Conservation (phyloP, 2,113 vertebrate genomes). For the Neodontobutis hainanensis region DNA sequence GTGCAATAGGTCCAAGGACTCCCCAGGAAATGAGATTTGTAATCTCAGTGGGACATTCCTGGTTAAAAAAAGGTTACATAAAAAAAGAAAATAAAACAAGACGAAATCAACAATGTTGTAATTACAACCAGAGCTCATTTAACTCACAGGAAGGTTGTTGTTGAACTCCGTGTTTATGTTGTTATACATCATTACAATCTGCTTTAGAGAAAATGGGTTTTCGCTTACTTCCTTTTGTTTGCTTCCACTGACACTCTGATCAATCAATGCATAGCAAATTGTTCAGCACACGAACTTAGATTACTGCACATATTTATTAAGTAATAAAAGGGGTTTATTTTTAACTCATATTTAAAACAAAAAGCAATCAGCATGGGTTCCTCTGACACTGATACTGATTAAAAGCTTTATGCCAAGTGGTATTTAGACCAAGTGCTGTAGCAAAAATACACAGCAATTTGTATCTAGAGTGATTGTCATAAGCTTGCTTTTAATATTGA, state of each 20-base stretch:
- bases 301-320: neutral
- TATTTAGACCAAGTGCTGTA: conserved; percentile 34
- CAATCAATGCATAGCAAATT: conserved; percentile 31
- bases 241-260: neutral
- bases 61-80: too few relatives aligned
- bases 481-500: conserved; percentile 51
- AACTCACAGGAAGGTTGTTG: conserved; percentile 49
- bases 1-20: too few relatives aligned
- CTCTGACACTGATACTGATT: neutral
- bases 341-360: neutral
- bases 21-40: too few relatives aligned
- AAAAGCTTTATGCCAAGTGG: conserved; percentile 26
- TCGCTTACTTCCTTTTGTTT: neutral
- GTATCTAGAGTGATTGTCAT: conserved; percentile 50
- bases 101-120: conserved; percentile 21
- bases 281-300: conserved; percentile 26
- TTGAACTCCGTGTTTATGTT: conserved; percentile 39
- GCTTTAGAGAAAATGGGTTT: conserved; percentile 41
- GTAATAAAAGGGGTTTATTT: too few relatives aligned
- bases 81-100: too few relatives aligned
- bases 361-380: neutral
- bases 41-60: too few relatives aligned
- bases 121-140: conserved; percentile 67
- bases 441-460: conserved; percentile 28
- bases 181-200: conserved; percentile 48